Conservation (phyloP, 2,888 invertebrate genomes). For the Cheilosia scutellata region DNA sequence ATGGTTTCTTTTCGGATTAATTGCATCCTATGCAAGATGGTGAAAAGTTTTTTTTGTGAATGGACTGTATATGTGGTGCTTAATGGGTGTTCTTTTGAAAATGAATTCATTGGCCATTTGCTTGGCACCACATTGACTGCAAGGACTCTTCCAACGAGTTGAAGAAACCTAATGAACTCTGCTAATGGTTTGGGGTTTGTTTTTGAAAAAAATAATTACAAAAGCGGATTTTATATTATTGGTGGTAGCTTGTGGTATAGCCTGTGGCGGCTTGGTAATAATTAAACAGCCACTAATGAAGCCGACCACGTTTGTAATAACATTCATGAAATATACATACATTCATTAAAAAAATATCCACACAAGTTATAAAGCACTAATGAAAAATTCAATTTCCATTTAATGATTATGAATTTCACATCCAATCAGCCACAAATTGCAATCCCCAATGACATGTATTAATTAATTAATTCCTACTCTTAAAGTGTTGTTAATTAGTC, state of each 20-base stretch:
- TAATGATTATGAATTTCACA: constrained; percentile 68
- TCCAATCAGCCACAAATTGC: constrained; percentile 69
- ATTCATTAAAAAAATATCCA: constrained; percentile 32
- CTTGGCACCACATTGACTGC: constrained; percentile 24
- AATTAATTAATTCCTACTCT: constrained; percentile 60
- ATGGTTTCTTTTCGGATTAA: constrained; percentile 55
- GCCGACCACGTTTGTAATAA: constrained; percentile 53
- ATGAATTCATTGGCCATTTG: constrained; percentile 13
- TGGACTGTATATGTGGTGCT: background rate
- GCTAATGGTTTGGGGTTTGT: constrained; percentile 38
- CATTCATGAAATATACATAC: constrained; percentile 4
- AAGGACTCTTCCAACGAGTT: background rate
- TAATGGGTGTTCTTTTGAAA: constrained; percentile 17
- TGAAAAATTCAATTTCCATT: constrained; percentile 73
- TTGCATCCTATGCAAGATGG: constrained; percentile 32
- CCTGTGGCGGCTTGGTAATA: constrained; percentile 29
- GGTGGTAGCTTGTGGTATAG: background rate
- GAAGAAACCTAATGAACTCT: constrained; percentile 55
- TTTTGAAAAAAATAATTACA: constrained; percentile 43
- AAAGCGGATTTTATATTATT: constrained; percentile 41
- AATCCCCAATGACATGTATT: constrained; percentile 59
- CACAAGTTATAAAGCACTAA: constrained; percentile 17
- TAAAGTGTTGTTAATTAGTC: constrained; percentile 63
- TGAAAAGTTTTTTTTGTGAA: constrained; percentile 52
- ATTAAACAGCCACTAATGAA: constrained; percentile 62